These are phyloP conservation scores for Athalia cordata DNA, from an alignment of 2,888 invertebrate genomes.

Conservation along the genomic window DNA sequence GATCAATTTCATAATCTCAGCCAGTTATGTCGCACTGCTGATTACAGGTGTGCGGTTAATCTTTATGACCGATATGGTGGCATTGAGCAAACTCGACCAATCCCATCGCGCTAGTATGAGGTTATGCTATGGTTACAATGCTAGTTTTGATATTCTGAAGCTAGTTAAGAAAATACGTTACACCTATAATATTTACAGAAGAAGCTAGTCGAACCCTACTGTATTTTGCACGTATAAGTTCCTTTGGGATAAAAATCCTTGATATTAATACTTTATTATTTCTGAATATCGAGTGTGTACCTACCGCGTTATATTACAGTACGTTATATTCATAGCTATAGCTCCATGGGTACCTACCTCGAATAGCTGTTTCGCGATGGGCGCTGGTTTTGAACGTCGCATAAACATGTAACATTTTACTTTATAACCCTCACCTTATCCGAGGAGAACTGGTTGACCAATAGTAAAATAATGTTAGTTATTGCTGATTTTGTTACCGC, in stretches of 20 bases:
- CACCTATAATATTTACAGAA: no score
- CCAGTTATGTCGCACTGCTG: conserved; percentile 66
- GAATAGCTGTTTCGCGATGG: conserved; percentile 47
- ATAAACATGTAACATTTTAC: conserved; percentile 63
- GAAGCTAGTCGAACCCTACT: no score
- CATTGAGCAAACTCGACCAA: conserved; percentile 39
- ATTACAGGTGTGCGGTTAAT: conserved; percentile 63
- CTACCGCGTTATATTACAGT: no score
- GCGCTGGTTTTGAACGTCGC: conserved; percentile 52
- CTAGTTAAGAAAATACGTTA: no score
- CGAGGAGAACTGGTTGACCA: conserved; percentile 48
- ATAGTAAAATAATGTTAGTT: conserved; percentile 64
- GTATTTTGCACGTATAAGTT: no score
- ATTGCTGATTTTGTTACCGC: conserved; percentile 62
- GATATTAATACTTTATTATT: no score
- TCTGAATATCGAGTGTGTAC: no score
- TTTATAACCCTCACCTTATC: conserved; percentile 54
- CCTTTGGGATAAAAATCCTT: no score
- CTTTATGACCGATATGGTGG: conserved; percentile 50
- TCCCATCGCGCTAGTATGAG: neutral
- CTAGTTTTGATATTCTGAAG: no score
- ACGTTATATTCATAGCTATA: no score
- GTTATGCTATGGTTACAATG: no score
- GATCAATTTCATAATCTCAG: conserved; percentile 73
- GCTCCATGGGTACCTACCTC: no score